These are phyloP conservation scores for Diorhabda carinulata DNA, from an alignment of 1,140 invertebrate genomes.

Conservation along the genomic window DNA sequence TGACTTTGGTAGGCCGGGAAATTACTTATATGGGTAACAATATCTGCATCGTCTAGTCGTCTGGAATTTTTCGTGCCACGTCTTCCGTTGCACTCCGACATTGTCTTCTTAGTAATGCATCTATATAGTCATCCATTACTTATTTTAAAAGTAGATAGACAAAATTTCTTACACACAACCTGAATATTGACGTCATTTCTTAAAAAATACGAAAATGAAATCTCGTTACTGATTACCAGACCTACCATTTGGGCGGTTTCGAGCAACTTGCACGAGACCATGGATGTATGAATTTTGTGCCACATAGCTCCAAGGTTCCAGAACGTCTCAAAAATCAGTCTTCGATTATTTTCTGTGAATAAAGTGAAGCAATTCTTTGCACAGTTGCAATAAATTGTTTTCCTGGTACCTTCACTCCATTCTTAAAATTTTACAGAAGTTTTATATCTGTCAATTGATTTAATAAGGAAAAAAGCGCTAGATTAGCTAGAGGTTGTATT, in stretches of 20 bases:
- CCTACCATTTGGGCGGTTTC: background rate
- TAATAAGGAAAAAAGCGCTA: no score
- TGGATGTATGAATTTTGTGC: background rate
- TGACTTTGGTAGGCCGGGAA: constrained; percentile 28
- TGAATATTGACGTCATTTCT: background rate
- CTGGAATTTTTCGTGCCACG: constrained; percentile 16
- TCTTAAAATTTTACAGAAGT: no score
- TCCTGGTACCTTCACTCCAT: no score
- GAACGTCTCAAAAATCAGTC: background rate
- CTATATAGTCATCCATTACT: constrained; percentile 20
- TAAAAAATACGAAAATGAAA: background rate
- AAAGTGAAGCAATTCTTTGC: no score
- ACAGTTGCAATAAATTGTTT: no score
- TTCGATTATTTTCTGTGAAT: no score
- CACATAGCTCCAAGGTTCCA: background rate
- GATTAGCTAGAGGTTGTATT: no score
- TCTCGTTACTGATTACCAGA: background rate
- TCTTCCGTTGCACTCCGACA: constrained; percentile 11
- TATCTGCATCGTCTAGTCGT: constrained; percentile 20
- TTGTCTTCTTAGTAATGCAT: background rate
- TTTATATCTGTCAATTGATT: no score
- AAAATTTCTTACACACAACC: constrained; percentile 8
- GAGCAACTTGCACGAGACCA: background rate
- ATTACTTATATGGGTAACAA: constrained; percentile 23
- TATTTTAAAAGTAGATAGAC: constrained; percentile 13